A percentile compares a stretch with the other conserved stretches of the same genome.
phyloP scores from a whole-genome alignment of 2,113 vertebrate genomes.

The Riparia riparia region DNA sequence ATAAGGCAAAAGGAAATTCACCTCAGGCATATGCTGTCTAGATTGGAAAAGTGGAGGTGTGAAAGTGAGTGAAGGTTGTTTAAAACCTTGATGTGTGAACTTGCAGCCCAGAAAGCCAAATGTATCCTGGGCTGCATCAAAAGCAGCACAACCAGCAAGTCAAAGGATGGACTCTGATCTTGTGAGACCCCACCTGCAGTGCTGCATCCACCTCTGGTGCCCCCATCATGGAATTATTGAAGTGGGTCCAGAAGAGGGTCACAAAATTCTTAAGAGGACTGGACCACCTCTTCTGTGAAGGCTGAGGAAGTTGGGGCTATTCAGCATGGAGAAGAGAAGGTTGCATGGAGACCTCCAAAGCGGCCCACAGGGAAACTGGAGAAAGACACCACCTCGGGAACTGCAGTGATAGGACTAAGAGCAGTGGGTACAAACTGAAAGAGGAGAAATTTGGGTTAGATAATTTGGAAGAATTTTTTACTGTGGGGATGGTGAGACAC shows the following conservation, averaged over 20 bases:
- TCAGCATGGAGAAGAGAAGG: not conserved
- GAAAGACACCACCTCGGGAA: not conserved
- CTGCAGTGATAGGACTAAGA: not conserved
- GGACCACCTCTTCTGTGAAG: not conserved
- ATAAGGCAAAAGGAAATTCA: not conserved
- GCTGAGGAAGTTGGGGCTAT: not conserved
- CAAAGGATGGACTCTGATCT: not conserved
- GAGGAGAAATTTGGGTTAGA: not conserved
- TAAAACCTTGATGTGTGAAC: not conserved
- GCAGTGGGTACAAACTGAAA: not conserved
- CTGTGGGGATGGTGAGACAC: not conserved
- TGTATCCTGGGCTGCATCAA: not conserved
- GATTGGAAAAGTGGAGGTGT: not conserved
- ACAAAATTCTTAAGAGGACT: not conserved
- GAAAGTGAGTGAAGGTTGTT: not conserved
- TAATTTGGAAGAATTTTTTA: not conserved
- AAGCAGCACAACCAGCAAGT: not conserved
- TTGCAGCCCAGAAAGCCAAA: not conserved
- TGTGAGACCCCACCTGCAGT: not conserved
- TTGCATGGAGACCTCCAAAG: not conserved
- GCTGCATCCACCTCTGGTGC: too few species aligned
- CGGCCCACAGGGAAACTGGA: rapidly evolving
- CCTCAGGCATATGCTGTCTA: not conserved
- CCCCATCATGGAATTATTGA: not conserved
- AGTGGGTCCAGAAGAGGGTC: not conserved